phyloP scores from a whole-genome alignment of 1,140 invertebrate species.

The Apis florea region DNA sequence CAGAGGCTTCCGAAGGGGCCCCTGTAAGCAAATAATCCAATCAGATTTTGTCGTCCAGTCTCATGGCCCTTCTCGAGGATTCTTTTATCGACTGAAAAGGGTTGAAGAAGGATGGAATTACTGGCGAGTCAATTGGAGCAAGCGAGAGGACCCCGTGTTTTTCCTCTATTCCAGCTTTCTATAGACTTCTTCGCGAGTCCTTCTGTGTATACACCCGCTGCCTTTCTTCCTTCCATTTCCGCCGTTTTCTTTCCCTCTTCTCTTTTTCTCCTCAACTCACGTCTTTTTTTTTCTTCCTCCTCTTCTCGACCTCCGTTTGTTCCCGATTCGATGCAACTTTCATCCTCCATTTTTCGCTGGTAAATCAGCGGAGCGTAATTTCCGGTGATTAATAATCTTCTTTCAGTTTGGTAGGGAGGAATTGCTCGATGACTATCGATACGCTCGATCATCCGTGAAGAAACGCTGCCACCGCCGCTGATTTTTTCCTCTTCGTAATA shows the following conservation, averaged over 20 bases:
- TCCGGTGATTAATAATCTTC: constrained; percentile 66
- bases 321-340: constrained; percentile 26
- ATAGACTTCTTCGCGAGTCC: constrained; percentile 35
- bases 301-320: background rate
- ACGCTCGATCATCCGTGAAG: background rate
- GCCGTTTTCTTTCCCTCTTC: constrained; percentile 11
- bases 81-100: constrained; percentile 40
- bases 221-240: constrained; percentile 49
- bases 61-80: constrained; percentile 27
- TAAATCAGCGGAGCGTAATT: constrained; percentile 57
- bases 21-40: constrained; percentile 69
- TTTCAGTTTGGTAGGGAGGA: constrained; percentile 16
- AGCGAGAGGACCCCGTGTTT: constrained; percentile 39
- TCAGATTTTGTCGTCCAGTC: constrained; percentile 51
- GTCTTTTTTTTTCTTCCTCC: background rate
- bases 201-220: constrained; percentile 40
- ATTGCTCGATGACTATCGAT: constrained; percentile 27
- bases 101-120: background rate
- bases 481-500: background rate
- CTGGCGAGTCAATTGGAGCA: background rate
- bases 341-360: constrained; percentile 30
- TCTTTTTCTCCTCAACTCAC: background rate
- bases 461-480: background rate
- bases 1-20: constrained; percentile 37
- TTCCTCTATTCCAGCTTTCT: constrained; percentile 40